Evolutionary conservation across 1,140 invertebrate genomes (phyloP).

Genomic region (Bursaphelenchus mucronatus): DNA sequence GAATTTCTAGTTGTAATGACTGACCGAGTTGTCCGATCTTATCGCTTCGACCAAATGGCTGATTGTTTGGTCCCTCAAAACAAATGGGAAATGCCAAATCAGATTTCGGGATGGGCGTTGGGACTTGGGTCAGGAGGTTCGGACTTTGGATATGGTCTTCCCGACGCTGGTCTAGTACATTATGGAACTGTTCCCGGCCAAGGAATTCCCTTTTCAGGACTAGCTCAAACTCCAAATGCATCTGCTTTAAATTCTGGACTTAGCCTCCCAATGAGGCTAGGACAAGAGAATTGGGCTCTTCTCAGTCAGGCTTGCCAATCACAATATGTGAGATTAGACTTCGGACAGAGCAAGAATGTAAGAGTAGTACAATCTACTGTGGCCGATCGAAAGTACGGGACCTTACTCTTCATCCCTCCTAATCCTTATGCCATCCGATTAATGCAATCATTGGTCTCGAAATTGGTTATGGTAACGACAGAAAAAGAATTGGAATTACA

Average conservation of each 20-base stretch:
- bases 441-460: conserved; percentile 30
- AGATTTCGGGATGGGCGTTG: conserved; percentile 47
- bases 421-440: conserved; percentile 25
- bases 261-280: neutral
- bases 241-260: no score
- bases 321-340: conserved; percentile 37
- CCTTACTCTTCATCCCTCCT: conserved; percentile 28
- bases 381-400: conserved; percentile 25
- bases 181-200: no score
- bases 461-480: conserved; percentile 34
- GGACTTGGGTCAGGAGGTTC: conserved; percentile 23
- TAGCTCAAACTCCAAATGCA: no score
- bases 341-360: conserved; percentile 35
- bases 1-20: conserved; percentile 55
- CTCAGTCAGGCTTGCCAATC: conserved; percentile 33
- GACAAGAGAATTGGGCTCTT: conserved; percentile 13
- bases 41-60: conserved; percentile 33
- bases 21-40: conserved; percentile 54
- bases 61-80: conserved; percentile 34
- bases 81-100: conserved; percentile 55
- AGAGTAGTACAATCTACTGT: conserved; percentile 19
- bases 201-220: no score
- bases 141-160: neutral
- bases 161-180: no score
- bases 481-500: conserved; percentile 27